Conservation (phyloP, 2,113 vertebrate genomes). For the Lagenorhynchus albirostris region DNA sequence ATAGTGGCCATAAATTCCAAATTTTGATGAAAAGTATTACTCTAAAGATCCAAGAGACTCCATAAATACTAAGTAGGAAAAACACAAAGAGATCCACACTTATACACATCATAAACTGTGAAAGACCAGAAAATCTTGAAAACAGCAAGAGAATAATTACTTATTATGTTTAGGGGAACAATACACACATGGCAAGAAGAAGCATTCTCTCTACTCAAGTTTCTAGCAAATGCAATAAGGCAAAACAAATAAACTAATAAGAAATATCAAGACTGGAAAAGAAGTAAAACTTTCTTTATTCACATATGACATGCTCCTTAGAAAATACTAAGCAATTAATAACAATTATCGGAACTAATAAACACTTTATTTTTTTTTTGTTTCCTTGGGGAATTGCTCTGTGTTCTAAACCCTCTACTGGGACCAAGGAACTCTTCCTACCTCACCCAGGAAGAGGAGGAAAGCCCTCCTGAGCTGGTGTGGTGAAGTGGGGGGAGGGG, state of each 20-base stretch:
- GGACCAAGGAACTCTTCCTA: not conserved
- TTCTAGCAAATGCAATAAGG: not conserved
- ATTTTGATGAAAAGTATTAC: not conserved
- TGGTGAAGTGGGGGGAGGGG: accelerated
- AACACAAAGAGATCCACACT: not conserved
- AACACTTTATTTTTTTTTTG: too few relatives aligned
- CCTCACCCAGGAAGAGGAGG: not conserved
- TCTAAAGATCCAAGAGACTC: not conserved
- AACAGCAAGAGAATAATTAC: not conserved
- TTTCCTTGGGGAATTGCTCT: not conserved
- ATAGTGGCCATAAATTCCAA: not conserved
- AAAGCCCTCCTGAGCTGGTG: accelerated
- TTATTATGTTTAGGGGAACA: not conserved
- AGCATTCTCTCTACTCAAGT: not conserved
- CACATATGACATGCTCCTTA: not conserved
- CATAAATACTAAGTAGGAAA: not conserved
- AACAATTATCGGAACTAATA: not conserved
- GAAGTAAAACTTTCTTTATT: not conserved
- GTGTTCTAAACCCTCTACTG: not conserved
- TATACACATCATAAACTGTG: not conserved
- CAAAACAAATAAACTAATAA: not conserved
- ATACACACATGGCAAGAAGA: not conserved
- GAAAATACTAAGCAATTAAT: not conserved
- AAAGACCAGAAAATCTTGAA: not conserved
- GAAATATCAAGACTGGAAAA: not conserved